Conservation (phyloP, 2,888 invertebrate genomes). For the Cheilosia soror region DNA sequence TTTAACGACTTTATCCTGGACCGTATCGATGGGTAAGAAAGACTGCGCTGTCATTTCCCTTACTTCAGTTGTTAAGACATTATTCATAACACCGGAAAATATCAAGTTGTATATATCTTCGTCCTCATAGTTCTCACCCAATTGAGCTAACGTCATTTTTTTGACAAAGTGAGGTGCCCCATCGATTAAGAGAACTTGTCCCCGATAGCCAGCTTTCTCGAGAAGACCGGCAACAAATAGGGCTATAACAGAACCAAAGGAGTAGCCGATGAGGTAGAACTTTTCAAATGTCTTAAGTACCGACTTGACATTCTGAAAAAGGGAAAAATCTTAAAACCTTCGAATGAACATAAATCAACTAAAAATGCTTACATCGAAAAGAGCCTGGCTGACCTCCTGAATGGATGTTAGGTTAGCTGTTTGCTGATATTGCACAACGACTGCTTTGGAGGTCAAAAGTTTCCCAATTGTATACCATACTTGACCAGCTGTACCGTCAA, state of each 20-base stretch:
- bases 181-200: slow-evolving; percentile 91
- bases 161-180: slow-evolving; percentile 90
- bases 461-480: slow-evolving; percentile 82
- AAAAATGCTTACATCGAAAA: slow-evolving; percentile 78
- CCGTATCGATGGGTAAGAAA: slow-evolving; percentile 80
- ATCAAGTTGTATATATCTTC: slow-evolving; percentile 80
- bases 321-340: neutral
- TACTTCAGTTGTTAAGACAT: slow-evolving; percentile 85
- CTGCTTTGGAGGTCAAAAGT: slow-evolving; percentile 77
- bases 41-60: slow-evolving; percentile 85
- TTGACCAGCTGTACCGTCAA: slow-evolving; percentile 87
- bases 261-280: slow-evolving; percentile 93
- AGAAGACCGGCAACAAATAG: slow-evolving; percentile 90
- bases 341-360: neutral
- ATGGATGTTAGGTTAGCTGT: slow-evolving; percentile 79
- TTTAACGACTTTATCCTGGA: too few relatives aligned
- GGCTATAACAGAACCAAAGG: slow-evolving; percentile 92
- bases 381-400: slow-evolving; percentile 78
- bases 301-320: slow-evolving; percentile 86
- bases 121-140: slow-evolving; percentile 79
- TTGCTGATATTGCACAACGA: slow-evolving; percentile 80
- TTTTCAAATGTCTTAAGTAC: slow-evolving; percentile 86
- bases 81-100: slow-evolving; percentile 78
- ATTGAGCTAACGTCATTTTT: slow-evolving; percentile 81
- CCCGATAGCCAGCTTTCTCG: slow-evolving; percentile 87